Evolutionary conservation across 2,113 vertebrate species (phyloP), one percentile per base, ranked within the genome.

Genomic region (Elephantulus edwardii): DNA sequence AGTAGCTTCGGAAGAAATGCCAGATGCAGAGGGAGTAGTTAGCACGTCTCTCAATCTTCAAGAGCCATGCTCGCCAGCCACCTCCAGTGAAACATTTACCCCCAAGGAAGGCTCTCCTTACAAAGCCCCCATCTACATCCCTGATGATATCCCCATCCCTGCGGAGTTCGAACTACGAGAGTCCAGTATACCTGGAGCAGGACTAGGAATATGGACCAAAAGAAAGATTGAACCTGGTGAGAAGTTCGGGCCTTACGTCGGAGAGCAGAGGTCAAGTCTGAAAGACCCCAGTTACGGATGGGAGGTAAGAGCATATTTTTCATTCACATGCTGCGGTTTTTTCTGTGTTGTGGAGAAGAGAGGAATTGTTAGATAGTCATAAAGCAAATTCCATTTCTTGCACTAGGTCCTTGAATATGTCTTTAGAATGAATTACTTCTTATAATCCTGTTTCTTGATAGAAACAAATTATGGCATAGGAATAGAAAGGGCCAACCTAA

Each of bases 111-210:
- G 97, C 87, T 98, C 98, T 86, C 98, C 98, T 88, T 98, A 98
- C 97, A 98, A 97, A 95, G 97, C 97, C 89, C 98, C 97, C 0
- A 98, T 98, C 93, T 99, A 98, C 92, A 97, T 98, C 77, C 97
- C 98, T 0, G 98, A 98, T 91, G 98, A 99, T 89, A 96, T 98
- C 92, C 97, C 97, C 64, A 97, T 98, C 95, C 98, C 98, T 90
- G 97, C 98, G 90, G 99, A 99, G 92, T 99, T 99, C 96, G 99
- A 99, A 92, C 97, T 99, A 79, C 98, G 98, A 89, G 98, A 99
- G 96, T 99, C 99, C 62, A 97, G 94, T 58, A 76, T 98, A 95
- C 97, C 97, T 46, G 98, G 97, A 30, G 98, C 97, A 12, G 97
- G 98, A 96, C 97, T 99, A 96, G 99, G 99, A 95, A 98, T 99